These are phyloP conservation scores for Telmatherina bonti DNA, from an alignment of 2,797 vertebrate species.

Conservation along the genomic window DNA sequence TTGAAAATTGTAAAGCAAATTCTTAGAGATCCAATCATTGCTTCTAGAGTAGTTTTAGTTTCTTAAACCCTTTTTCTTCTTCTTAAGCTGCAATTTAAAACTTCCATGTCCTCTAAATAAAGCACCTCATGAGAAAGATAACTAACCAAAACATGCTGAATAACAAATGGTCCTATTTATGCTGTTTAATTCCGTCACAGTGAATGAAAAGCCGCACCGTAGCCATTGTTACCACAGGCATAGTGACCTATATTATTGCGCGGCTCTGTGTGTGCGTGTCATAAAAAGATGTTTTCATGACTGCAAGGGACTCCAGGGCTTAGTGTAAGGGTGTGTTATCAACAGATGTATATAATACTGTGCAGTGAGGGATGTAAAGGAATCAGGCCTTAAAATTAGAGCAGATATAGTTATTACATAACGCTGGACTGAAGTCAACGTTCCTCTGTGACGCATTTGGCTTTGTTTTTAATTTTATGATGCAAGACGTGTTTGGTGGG, in stretches of 20 bases:
- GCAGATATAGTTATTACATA: slow-evolving; percentile 62
- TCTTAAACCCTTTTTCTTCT: background rate
- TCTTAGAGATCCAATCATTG: background rate
- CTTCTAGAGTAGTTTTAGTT: background rate
- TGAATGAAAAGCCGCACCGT: slow-evolving; percentile 41
- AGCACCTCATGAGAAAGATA: background rate
- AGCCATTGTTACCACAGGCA: slow-evolving; percentile 47
- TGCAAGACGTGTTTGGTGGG: slow-evolving; percentile 30
- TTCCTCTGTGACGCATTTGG: slow-evolving; percentile 21
- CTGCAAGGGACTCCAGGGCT: slow-evolving; percentile 34
- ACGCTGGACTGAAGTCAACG: slow-evolving; percentile 42
- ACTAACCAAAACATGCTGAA: background rate
- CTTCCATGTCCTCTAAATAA: background rate
- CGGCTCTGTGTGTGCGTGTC: slow-evolving; percentile 24
- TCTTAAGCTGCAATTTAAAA: background rate
- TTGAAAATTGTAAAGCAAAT: background rate
- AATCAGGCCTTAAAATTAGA: slow-evolving; percentile 26
- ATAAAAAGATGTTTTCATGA: slow-evolving; percentile 54
- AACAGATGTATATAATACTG: slow-evolving; percentile 40
- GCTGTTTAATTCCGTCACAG: slow-evolving; percentile 11
- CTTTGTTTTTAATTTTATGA: slow-evolving; percentile 45
- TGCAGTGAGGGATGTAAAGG: slow-evolving; percentile 24
- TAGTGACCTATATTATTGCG: slow-evolving; percentile 65
- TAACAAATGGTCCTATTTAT: slow-evolving; percentile 23
- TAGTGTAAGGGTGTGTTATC: slow-evolving; percentile 52